Conservation (phyloP, 2,113 vertebrate genomes). For the Symphodus melops region DNA sequence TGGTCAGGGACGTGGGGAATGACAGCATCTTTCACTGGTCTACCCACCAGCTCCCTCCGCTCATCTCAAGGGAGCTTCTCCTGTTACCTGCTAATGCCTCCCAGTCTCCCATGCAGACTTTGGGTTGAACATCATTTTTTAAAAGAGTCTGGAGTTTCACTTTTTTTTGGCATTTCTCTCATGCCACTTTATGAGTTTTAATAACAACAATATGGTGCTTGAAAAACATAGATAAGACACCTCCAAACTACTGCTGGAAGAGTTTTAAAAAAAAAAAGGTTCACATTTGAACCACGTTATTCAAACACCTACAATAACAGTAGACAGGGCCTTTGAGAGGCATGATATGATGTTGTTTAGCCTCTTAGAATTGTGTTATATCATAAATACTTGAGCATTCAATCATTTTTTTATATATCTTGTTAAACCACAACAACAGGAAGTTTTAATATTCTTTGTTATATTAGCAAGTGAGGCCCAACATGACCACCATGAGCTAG, state of each 20-base stretch:
- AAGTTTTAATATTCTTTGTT: too few species aligned
- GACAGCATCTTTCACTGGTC: constrained; percentile 73
- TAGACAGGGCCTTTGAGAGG: not conserved
- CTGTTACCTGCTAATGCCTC: constrained; percentile 64
- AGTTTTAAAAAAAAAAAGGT: not conserved
- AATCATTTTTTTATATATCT: too few species aligned
- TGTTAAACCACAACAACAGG: too few species aligned
- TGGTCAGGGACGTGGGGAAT: constrained; percentile 63
- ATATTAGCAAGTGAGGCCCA: too few species aligned
- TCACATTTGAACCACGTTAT: not conserved
- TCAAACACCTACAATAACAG: not conserved
- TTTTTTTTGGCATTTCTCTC: constrained; percentile 19
- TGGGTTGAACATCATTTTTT: constrained; percentile 8
- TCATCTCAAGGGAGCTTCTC: constrained; percentile 55
- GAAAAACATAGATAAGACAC: constrained; percentile 3
- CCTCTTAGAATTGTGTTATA: too few species aligned
- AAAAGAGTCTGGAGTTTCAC: constrained; percentile 36
- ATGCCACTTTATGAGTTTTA: not conserved
- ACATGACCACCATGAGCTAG: too few species aligned
- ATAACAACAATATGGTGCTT: not conserved
- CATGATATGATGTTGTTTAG: too few species aligned
- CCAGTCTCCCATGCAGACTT: constrained; percentile 35
- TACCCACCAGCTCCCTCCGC: constrained; percentile 17
- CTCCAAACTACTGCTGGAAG: not conserved
- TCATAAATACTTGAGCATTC: too few species aligned